A percentile compares a stretch with the other conserved stretches of the same genome.
phyloP scores from a whole-genome alignment of 2,797 vertebrate species.

The Alosa sapidissima region DNA sequence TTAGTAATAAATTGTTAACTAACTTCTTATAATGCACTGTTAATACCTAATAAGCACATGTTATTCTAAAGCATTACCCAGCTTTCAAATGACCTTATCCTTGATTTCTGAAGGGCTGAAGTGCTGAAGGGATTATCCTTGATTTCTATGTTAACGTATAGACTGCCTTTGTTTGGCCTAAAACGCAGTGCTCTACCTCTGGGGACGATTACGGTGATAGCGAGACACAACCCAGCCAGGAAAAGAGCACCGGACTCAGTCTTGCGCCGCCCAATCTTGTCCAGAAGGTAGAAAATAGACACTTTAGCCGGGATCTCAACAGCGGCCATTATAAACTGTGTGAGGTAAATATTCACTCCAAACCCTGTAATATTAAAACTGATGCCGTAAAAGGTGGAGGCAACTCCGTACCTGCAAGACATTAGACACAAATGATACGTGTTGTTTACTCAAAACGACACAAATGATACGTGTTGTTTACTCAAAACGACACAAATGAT shows the following conservation, averaged over 20 bases:
- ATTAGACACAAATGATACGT: background rate
- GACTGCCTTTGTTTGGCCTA: background rate
- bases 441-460: no score
- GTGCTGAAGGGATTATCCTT: no score
- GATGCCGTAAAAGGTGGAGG: conserved; percentile 87
- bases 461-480: no score
- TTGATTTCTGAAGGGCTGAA: no score
- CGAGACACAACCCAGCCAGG: conserved; percentile 64
- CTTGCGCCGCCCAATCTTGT: conserved; percentile 70
- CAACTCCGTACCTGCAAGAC: conserved; percentile 80
- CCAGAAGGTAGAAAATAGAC: conserved; percentile 71
- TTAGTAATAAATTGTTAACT: no score
- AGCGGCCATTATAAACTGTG: conserved; percentile 79
- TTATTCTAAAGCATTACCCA: no score
- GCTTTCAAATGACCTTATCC: no score
- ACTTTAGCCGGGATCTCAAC: conserved; percentile 87
- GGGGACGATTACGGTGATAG: conserved; percentile 71
- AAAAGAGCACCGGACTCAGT: conserved; percentile 69
- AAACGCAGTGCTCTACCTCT: conserved; percentile 55
- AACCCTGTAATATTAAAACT: conserved; percentile 82
- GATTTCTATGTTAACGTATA: no score
- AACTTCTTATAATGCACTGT: no score
- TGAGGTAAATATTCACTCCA: conserved; percentile 81
- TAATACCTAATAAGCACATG: no score
- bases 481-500: no score